Base-by-base conservation (phyloP, 2,888 invertebrate species). In the Parochlus steinenii region DNA sequence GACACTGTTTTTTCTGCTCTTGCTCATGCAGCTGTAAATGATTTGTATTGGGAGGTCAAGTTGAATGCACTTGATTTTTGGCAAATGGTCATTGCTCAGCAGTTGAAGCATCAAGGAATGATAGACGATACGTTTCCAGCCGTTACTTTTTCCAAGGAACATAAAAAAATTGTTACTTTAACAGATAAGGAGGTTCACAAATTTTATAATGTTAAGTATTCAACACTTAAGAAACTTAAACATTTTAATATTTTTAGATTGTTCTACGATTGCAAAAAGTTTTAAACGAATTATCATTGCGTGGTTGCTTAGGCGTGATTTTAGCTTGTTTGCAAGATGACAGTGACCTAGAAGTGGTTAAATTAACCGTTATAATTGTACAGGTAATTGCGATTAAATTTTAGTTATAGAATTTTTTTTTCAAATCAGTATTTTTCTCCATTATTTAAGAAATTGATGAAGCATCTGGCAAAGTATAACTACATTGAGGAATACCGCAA, bases 21-120 rank as follows among this genome's bases (percentile, higher is more conserved):
- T 67, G 64, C 69, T 1, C 63, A 68, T 10, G 69, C 76, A 2
- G 71, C 75, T 1, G 63, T 73, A 1, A 61, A 65, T 7, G 85
- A 85, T 52, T 65, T 82, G 38, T 76, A 85, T 48, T 82, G 83
- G 81, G 83, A 85, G 52, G 82, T 82, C 0, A 80, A 81, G 54
- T 58, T 74, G 1, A 69, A 67, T 37, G 74, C 79, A 0, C 50
- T 85, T 2, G 61, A 64, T 38, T 83, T 78, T 48, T 85, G 83
- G 82, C 65, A 65, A 36, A 58, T 66, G 8, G 73, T 77, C 15
- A 73, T 80, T 28, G 62, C 67, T 16, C 65, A 67, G 1, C 65
- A 71, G 34, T 56, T 82, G 6, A 65, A 63, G 1, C 69, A 79
- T 47, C 81, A 82, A 55, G 83, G 83, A n/a, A 80, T 83, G 77